Evolutionary conservation across 2,113 vertebrate genomes (phyloP).

Genomic region (Taxidea taxus): DNA sequence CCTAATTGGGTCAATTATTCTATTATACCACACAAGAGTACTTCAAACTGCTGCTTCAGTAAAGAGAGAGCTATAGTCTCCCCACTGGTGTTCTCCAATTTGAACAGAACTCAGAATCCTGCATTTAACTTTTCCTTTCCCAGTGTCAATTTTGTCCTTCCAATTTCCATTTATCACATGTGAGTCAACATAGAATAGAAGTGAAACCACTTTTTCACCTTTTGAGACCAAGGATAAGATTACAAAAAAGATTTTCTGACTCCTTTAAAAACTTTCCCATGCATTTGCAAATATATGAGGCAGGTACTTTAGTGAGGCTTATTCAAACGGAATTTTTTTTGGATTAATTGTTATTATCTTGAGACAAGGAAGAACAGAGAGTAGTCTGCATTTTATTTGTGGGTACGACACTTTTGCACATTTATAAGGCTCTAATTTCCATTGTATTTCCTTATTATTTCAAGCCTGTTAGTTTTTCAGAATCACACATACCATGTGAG

Average conservation of each 20-base stretch:
- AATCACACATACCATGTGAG: background rate
- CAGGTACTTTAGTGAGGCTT: background rate
- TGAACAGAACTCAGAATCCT: conserved; percentile 49
- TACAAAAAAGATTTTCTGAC: background rate
- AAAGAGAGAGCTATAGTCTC: conserved; percentile 62
- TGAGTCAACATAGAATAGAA: background rate
- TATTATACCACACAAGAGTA: conserved; percentile 68
- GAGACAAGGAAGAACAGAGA: background rate
- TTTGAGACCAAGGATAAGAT: background rate
- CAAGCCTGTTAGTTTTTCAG: background rate
- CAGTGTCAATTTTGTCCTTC: background rate
- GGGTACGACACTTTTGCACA: background rate
- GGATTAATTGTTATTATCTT: background rate
- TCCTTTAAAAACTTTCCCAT: background rate
- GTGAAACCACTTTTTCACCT: background rate
- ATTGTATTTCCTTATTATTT: conserved; percentile 26
- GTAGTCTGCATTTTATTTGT: background rate
- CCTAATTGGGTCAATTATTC: conserved; percentile 74
- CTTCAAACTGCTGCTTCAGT: conserved; percentile 67
- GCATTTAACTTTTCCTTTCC: conserved; percentile 66
- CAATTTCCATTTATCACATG: background rate
- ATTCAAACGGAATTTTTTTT: background rate
- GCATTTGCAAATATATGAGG: background rate
- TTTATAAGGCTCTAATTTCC: background rate
- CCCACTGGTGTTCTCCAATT: background rate